phyloP scores from a whole-genome alignment of 2,113 vertebrate species.

The Numida meleagris region DNA sequence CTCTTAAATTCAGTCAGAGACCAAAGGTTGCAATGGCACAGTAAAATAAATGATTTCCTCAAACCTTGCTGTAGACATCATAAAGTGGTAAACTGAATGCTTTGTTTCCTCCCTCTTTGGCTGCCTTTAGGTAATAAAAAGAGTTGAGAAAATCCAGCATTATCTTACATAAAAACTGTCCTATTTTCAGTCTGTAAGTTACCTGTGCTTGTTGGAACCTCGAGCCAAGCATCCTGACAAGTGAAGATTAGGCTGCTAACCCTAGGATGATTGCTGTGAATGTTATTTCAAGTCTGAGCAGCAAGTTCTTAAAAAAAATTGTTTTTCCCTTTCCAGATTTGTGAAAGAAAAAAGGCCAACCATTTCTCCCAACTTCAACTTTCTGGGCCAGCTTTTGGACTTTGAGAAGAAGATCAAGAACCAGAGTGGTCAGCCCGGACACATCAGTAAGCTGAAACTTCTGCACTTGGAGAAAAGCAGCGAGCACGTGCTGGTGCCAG shows the following conservation, averaged over 20 bases:
- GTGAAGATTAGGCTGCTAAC: neutral
- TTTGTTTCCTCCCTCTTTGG: neutral
- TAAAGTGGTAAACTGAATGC: neutral
- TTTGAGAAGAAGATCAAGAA: conserved; percentile 94
- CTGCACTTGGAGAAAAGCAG: conserved; percentile 74
- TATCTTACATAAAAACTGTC: neutral
- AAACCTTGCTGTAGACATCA: neutral
- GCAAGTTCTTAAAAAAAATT: neutral
- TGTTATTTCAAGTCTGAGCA: neutral
- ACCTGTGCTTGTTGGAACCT: neutral
- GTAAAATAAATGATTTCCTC: neutral
- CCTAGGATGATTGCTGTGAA: neutral
- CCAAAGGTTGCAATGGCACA: neutral
- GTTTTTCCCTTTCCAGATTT: conserved; percentile 67
- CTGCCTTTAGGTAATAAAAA: neutral
- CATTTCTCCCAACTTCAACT: conserved; percentile 87
- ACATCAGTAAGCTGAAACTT: conserved; percentile 76
- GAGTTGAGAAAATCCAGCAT: neutral
- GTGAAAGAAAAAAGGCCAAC: conserved; percentile 87
- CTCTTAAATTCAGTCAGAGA: neutral
- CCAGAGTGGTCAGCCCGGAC: conserved; percentile 54
- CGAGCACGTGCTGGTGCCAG: conserved; percentile 4
- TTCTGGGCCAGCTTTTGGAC: conserved; percentile 88
- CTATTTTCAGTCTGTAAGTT: neutral
- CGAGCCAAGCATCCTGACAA: neutral